Evolutionary conservation across 2,797 vertebrate species (phyloP), one percentile per base, ranked within the genome.

Genomic region (Acanthiza pusilla): DNA sequence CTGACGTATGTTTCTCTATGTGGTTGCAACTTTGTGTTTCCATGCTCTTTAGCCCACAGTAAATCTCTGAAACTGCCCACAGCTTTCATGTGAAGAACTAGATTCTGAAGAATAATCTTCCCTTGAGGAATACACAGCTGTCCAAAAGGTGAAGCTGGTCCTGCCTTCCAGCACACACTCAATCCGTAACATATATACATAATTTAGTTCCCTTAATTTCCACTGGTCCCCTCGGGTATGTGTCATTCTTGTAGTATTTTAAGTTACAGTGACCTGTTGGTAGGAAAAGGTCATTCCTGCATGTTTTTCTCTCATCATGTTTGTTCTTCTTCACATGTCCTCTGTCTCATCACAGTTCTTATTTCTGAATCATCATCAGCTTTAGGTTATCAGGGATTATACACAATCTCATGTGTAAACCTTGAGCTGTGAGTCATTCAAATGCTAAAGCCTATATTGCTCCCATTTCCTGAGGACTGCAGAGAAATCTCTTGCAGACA

Each of bases 321-420:
- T 93, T 88, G 22, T 36, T 77, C 45, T 84, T 90, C 81, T 84
- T 47, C 42, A 55, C 11, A 42, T 8, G 13, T 67, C 50, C 77
- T 74, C 50, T 54, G 21, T 89, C 66, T 85, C 85, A 66, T 62
- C 65, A 78, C 54, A 65, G 65, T 60, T 78, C 82, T 42, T 65
- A 9, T 36, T 84, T 79, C 89, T 82, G 77, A 95, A 66, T 81
- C 85, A 95, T 84, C 89, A 91, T 19, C 80, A 89, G 63, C 32
- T 89, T 82, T 76, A 36, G 42, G 45, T 91, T 86, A 95, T 66
- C 10, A 36, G 45, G 42, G 67, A 96, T 94, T 94, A 93, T 79
- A 91, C 50, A 74, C 55, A 34, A 86, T 58, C 92, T 82, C 67
- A 73, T 43, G 71, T 53, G 63, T 71, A 96, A 94, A 91, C 90